These are phyloP conservation scores for Climacteris rufus DNA, from an alignment of 2,113 vertebrate genomes.

Conservation along the genomic window DNA sequence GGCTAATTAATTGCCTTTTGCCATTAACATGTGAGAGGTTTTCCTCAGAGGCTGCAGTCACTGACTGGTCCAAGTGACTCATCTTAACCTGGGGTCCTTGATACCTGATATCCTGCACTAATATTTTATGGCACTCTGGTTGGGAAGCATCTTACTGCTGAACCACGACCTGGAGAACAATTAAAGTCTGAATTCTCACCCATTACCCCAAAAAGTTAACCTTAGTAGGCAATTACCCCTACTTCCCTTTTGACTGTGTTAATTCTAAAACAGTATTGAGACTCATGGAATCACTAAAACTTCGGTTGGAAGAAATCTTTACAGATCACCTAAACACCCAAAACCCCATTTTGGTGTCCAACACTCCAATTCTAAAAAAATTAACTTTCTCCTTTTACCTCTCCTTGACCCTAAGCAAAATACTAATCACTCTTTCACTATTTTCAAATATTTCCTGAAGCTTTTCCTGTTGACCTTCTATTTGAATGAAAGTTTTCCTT, in stretches of 20 bases:
- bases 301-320: not conserved
- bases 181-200: not conserved
- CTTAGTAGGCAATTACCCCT: not conserved
- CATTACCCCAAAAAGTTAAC: not conserved
- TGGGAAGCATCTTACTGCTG: not conserved
- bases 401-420: not conserved
- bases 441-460: not conserved
- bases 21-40: not conserved
- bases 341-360: not conserved
- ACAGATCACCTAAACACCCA: not conserved
- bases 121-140: not conserved
- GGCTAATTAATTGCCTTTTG: not conserved
- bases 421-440: not conserved
- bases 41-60: not conserved
- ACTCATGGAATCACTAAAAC: not conserved
- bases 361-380: not conserved
- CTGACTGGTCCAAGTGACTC: not conserved
- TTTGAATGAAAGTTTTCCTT: not conserved
- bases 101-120: too few relatives aligned
- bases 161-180: not conserved
- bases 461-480: not conserved
- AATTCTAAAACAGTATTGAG: not conserved
- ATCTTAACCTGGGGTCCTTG: not conserved
- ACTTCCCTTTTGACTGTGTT: not conserved
- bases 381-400: not conserved